Evolutionary conservation across 2,797 vertebrate genomes (phyloP), one percentile per base, ranked within the genome.

Genomic region (Periophthalmus magnuspinnatus): DNA sequence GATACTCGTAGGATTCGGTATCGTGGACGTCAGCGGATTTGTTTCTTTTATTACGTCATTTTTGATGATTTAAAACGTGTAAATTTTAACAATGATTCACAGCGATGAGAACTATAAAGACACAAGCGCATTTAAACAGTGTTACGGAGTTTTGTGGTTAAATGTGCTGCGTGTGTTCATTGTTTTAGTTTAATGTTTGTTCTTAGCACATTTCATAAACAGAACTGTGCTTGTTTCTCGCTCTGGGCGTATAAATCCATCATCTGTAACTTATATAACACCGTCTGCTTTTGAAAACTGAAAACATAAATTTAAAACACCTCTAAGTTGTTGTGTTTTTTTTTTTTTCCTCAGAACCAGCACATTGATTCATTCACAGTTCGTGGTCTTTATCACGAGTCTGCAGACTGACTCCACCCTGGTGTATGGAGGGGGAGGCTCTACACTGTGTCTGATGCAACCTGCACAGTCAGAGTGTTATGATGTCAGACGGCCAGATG

Each of bases 341-440:
- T 1, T 10, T 6, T 6, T 1, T 6, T 38, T 38, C 38, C 38
- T 19, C 48, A 7, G 48, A 50, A 50, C 17, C 14, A 16, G 14
- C 41, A 14, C 41, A 14, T 45, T 45, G 41, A 3, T 22, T 24
- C 21, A 13, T 22, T 22, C 52, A 16, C 13, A 55, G 52, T 55
- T 4, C 24, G 33, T 50, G 65, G 7, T 73, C 72, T 75, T 88
- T 88, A 88, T 86, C 83, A 0, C 47, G 28, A 5, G 14, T 41
- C 57, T 71, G 75, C 85, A 90, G 83, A 84, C 68, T 34, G 60
- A 10, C 0, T 47, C 57, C 52, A 62, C 74, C 59, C 59, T 10
- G n/a, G 17, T 13, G 6, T 14, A 14, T 17, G 22, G 5, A 58
- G 56, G 24, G 14, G 54, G 41, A 45, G 41, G 41, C 41, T 52